phyloP scores from a whole-genome alignment of 2,888 invertebrate genomes.

The Synergus laeviventris region DNA sequence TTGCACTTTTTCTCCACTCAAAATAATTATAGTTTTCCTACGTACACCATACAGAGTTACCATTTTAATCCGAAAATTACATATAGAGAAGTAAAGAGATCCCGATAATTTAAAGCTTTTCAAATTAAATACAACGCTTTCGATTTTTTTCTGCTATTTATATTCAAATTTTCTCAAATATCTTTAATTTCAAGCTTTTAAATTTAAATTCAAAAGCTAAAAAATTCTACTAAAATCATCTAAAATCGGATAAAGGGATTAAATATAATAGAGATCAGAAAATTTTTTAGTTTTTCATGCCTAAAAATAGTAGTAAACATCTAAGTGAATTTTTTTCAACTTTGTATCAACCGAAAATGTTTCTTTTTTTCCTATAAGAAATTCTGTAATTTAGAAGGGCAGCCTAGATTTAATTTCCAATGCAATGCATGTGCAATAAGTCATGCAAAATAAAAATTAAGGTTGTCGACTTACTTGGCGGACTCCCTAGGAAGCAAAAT shows the following conservation, averaged over 20 bases:
- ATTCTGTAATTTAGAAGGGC: neutral
- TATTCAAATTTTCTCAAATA: too few species aligned
- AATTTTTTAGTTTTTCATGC: neutral
- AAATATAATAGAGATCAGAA: neutral
- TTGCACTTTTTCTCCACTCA: neutral
- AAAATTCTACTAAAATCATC: too few species aligned
- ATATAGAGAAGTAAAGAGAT: neutral
- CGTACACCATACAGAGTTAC: neutral
- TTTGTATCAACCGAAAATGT: neutral
- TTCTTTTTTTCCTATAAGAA: neutral
- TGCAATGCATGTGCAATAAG: constrained; percentile 24
- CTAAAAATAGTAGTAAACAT: neutral
- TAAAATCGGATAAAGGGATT: too few species aligned
- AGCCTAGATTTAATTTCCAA: neutral
- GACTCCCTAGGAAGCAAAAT: constrained; percentile 78
- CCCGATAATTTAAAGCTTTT: neutral
- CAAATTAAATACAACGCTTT: neutral
- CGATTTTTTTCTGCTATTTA: too few species aligned
- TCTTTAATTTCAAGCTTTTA: neutral
- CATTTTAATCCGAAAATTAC: neutral
- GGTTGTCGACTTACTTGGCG: constrained; percentile 78
- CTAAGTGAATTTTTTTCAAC: neutral
- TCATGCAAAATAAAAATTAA: constrained; percentile 39
- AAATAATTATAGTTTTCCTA: neutral
- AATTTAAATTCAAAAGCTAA: neutral